Base-by-base conservation (phyloP, 1,140 invertebrate species). In the Psix sp. region DNA sequence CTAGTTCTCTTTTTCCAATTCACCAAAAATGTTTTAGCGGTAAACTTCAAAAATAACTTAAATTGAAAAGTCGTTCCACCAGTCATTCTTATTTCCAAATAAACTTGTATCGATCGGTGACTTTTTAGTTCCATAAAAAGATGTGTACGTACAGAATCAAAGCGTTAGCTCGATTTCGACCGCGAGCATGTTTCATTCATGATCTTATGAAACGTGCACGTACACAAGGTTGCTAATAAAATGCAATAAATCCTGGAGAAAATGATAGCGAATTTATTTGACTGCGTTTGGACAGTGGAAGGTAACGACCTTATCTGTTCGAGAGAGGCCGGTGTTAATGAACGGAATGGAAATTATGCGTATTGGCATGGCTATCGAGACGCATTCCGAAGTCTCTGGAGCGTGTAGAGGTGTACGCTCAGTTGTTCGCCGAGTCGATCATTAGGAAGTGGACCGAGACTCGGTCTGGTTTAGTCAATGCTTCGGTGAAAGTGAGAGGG, bases 401-500 rank as follows among this genome's bases (percentile, higher is more conserved):
- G 68, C 68, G 59, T 63, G 68, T 38, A 42, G 56, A 70, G 72
- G 54, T 75, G 65, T 63, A 35, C 36, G 36, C 52, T 46, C 21
- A 24, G 21, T 24, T 24, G n/a, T 29, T 68, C 15, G 38, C 42
- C 40, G 39, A 59, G 40, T 46, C 33, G 59, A 68, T 72, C 56
- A 67, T 71, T 71, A 74, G 71, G 71, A 74, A 65, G 54, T 48
- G 66, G 71, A 63, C 63, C 65, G 70, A 68, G 63, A 71, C 59
- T 71, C 43, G 45, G 51, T 68, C 72, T 66, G 29, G 72, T 68
- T 74, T 73, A 67, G 73, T 76, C 76, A 57, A 67, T 29, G 76
- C 35, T 54, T 59, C 43, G 78, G 81, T 83, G 82, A 82, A 83
- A 82, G 82, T 83, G 77, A 83, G 77, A 81, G 77, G 80, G 74